Evolutionary conservation across 2,888 invertebrate species (phyloP), one percentile per base, ranked within the genome.

Genomic region (Saturnia japonica): DNA sequence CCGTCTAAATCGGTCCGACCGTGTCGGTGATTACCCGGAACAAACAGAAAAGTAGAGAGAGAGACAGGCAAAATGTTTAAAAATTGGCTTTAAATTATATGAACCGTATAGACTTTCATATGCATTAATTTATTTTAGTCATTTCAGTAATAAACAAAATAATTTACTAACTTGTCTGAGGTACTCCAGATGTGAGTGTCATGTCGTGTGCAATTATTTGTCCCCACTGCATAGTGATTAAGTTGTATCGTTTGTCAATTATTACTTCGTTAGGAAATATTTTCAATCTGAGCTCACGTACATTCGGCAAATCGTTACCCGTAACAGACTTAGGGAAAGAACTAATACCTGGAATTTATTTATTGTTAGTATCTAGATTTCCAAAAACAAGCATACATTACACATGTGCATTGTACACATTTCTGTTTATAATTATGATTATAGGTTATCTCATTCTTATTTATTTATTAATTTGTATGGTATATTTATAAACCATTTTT

Each of bases 121-220:
- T n/a, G n/a, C n/a, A n/a, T n/a, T n/a, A n/a, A n/a, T n/a, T n/a
- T n/a, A n/a, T n/a, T n/a, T n/a, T n/a, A n/a, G n/a, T n/a, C n/a
- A n/a, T n/a, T n/a, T n/a, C n/a, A n/a, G n/a, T n/a, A n/a, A n/a
- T n/a, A n/a, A n/a, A n/a, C n/a, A n/a, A n/a, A n/a, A n/a, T n/a
- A n/a, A n/a, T 73, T 70, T 68, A 77, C n/a, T n/a, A n/a, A n/a
- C 77, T 68, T 34, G 70, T 71, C 67, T 74, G 73, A 1, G 67
- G n/a, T 2, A 75, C 70, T 0, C 72, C 73, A 45, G 69, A n/a
- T 14, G 77, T 74, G 8, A 74, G 62, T 19, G 78, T 75, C 45
- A 76, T 60, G 66, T 79, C 79, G 45, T 79, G 79, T 28, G 76
- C 75, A 22, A 77, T 40, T 4, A 72, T 25, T 69, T 79, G 79